Base-by-base conservation (phyloP, 2,113 vertebrate species). In the Thunnus thynnus region DNA sequence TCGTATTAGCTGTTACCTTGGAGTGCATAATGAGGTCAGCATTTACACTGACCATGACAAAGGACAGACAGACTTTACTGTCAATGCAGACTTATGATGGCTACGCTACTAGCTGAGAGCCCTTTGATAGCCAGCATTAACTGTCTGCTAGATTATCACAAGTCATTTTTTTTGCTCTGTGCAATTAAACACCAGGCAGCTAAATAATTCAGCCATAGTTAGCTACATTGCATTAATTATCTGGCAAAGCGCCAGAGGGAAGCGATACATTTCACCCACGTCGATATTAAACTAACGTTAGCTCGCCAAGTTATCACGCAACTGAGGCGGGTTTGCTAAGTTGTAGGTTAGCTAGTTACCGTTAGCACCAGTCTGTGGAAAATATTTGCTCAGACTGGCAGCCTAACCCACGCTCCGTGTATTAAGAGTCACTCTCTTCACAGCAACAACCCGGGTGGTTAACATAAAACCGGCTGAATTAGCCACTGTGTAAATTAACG, bases 291-390 rank as follows among this genome's bases (percentile, higher is more conserved):
- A 25, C 22, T 57, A 25, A 25, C 54, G 44, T 32, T 80, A 62
- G 58, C 78, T 52, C 58, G n/a, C 73, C 67, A 77, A 88, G 81
- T 88, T 84, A 80, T 48, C 69, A 52, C 76, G 73, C 52, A 80
- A 25, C 74, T 71, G 27, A 48, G 62, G 75, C 66, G 70, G 81
- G 52, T 77, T 62, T 10, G 87, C 82, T 90, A 84, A 81, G 75
- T 63, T 90, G 20, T 9, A 70, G 68, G 71, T 79, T 74, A 36
- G 58, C 82, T 66, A 13, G 30, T 61, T 41, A 51, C 8, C 6
- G 13, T 69, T 79, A 82, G 68, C 65, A 65, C 0, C 30, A 14
- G 55, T 13, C 18, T 48, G n/a, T 14, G 4, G 44, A 18, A 32
- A 27, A 41, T 48, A 17, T 41, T 5, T 13, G 1, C n/a, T 60